Base-by-base conservation (phyloP, 2,888 invertebrate genomes). In the Craniophora ligustri region DNA sequence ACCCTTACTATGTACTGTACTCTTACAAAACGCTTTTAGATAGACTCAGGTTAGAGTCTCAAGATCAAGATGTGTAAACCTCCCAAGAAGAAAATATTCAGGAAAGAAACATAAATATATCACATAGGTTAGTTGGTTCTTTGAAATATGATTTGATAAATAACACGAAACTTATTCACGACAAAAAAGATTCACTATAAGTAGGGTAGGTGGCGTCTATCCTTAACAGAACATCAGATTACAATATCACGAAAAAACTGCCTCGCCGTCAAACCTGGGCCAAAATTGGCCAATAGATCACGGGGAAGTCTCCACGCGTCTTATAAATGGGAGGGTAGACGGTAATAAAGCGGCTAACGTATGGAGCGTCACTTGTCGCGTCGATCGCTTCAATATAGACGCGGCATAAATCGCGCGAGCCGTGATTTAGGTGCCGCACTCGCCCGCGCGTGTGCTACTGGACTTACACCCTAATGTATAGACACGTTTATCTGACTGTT, bases 291-390 rank as follows among this genome's bases (percentile, higher is more conserved):
- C 55, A 34, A 62, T 68, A 68, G 44, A 68, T 68, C 68, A 67
- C 23, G 6, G 40, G 34, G 57, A 11, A 51, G 59, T 23, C 36
- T 15, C 14, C 31, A 6, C 46, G 63, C 53, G 19, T 70, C 53
- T 69, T 65, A 53, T 39, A 53, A 64, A 51, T 57, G 41, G 36
- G 34, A 31, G 70, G 47, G 70, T 39, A 23, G 59, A 18, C 50
- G 54, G 63, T 67, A 71, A 67, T 67, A 56, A 47, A 71, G 67
- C 71, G 67, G 42, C 23, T 61, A 48, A 71, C 51, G 39, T 39
- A 56, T 71, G 56, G 61, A 51, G 72, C 61, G 67, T 59, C 66
- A 53, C 47, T 18, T 26, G 66, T 13, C 54, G 54, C 59, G 67
- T 44, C 72, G 45, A 71, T 67, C 51, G 71, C 41, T 21, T 40